Evolutionary conservation across 2,888 invertebrate genomes (phyloP).

Genomic region (Heliconius ismenius): DNA sequence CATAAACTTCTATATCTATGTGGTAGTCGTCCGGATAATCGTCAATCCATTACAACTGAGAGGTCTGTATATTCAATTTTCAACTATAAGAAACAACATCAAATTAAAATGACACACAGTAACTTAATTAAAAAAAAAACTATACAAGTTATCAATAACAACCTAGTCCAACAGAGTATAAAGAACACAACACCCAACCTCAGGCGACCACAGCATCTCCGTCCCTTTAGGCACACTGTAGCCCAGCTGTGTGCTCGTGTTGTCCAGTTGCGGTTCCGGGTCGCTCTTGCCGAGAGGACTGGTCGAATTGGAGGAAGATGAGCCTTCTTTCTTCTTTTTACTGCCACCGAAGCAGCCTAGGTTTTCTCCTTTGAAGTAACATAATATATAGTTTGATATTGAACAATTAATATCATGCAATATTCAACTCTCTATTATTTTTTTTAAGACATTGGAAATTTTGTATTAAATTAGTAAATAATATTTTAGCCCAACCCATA

Average conservation of each 20-base stretch:
- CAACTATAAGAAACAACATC: too few relatives aligned
- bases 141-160: neutral
- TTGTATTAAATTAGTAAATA: neutral
- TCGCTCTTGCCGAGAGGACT: conserved; percentile 79
- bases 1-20: too few relatives aligned
- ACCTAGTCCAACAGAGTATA: neutral
- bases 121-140: neutral
- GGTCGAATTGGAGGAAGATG: conserved; percentile 78
- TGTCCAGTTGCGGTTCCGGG: conserved; percentile 63
- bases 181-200: conserved; percentile 54
- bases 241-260: conserved; percentile 84
- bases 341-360: conserved; percentile 97
- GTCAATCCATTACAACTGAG: too few relatives aligned
- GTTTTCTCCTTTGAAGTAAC: conserved; percentile 86
- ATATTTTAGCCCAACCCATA: too few relatives aligned
- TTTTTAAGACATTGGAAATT: neutral
- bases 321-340: conserved; percentile 94
- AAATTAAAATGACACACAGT: neutral
- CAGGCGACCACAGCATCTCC: conserved; percentile 78
- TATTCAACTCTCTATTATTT: neutral
- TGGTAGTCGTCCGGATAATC: too few relatives aligned
- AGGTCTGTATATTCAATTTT: too few relatives aligned
- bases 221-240: conserved; percentile 84
- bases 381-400: too few relatives aligned
- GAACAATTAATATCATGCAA: neutral